Percentiles rank a stretch among this genome's conserved stretches.
phyloP scores from a whole-genome alignment of 2,888 invertebrate genomes.

The Drosophila sordidula region DNA sequence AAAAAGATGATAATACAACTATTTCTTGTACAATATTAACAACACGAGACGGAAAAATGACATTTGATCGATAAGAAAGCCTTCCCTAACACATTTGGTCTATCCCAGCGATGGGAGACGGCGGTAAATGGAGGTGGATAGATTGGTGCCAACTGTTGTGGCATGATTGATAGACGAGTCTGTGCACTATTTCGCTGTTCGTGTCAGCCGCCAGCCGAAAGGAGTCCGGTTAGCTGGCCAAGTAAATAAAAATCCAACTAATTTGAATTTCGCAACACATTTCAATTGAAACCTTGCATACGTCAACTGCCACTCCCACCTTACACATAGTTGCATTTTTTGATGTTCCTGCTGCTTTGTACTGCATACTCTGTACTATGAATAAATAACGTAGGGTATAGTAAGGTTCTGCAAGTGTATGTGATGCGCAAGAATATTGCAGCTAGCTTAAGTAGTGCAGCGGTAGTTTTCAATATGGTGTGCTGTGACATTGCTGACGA shows the following conservation, averaged over 20 bases:
- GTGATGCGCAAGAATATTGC: neutral
- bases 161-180: conserved; percentile 49
- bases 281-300: conserved; percentile 53
- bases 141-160: conserved; percentile 7
- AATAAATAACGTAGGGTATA: neutral
- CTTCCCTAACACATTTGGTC: conserved; percentile 17
- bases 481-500: too few relatives aligned
- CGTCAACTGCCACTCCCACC: conserved; percentile 48
- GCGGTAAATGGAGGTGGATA: too few relatives aligned
- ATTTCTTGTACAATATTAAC: conserved; percentile 10
- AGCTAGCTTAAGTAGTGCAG: neutral
- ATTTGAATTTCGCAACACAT: conserved; percentile 67
- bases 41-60: conserved; percentile 34
- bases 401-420: neutral
- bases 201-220: conserved; percentile 43
- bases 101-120: neutral
- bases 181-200: conserved; percentile 60
- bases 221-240: conserved; percentile 46
- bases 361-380: neutral
- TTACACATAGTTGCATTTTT: conserved; percentile 14
- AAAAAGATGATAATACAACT: conserved; percentile 2
- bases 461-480: neutral
- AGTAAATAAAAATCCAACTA: conserved; percentile 69
- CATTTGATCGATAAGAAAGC: conserved; percentile 57
- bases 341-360: neutral